Percentiles rank a stretch among this genome's conserved stretches.
These are phyloP conservation scores for Tipula vernalis DNA, from an alignment of 2,888 invertebrate species.

Conservation along the genomic window DNA sequence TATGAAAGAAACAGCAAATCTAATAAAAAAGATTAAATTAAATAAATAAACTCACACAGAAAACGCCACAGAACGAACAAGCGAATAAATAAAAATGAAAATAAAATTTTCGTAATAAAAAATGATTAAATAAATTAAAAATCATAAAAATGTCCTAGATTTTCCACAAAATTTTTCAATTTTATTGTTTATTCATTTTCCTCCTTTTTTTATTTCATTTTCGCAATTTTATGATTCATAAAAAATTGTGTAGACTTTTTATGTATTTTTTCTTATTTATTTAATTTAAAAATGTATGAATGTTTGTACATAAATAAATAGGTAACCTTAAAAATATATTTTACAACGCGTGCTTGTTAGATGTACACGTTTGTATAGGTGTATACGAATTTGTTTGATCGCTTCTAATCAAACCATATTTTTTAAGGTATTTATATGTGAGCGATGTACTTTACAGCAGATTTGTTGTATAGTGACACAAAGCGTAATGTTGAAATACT, in stretches of 20 bases:
- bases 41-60: not conserved
- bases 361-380: not conserved
- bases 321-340: not conserved
- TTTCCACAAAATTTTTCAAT: not conserved
- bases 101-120: not conserved
- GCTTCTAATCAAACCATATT: not conserved
- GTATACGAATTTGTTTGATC: not conserved
- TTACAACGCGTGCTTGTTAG: not conserved
- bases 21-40: not conserved
- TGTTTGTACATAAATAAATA: not conserved
- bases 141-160: constrained; percentile 4
- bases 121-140: not conserved
- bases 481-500: not conserved
- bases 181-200: constrained; percentile 4
- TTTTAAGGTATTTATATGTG: not conserved
- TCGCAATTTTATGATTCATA: not conserved
- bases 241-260: not conserved
- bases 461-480: not conserved
- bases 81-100: not conserved
- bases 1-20: not conserved
- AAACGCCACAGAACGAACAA: not conserved
- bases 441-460: not conserved
- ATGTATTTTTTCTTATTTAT: not conserved
- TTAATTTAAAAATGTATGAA: not conserved
- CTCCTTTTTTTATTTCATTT: not conserved